phyloP scores from a whole-genome alignment of 2,797 vertebrate species.

The Pelochelys cantorii region DNA sequence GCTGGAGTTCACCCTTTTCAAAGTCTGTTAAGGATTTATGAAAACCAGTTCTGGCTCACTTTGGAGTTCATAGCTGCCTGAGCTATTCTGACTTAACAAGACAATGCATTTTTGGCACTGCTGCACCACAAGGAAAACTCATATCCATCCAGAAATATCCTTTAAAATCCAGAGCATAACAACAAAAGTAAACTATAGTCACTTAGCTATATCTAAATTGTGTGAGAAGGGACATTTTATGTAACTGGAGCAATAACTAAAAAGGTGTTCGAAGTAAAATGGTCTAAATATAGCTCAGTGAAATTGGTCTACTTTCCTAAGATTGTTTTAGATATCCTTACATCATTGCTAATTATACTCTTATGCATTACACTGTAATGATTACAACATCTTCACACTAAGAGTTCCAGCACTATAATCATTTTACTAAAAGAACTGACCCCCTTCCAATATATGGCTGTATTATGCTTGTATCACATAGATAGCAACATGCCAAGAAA shows the following conservation, averaged over 20 bases:
- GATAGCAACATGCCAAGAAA: constrained; percentile 33
- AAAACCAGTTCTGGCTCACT: not conserved
- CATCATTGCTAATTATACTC: not conserved
- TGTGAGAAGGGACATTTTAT: not conserved
- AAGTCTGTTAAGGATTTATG: not conserved
- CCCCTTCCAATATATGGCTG: not conserved
- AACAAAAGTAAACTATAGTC: constrained; percentile 43
- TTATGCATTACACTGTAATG: not conserved
- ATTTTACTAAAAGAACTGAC: not conserved
- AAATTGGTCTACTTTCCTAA: not conserved
- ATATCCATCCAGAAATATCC: not conserved
- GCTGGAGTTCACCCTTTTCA: constrained; percentile 15
- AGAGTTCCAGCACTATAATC: not conserved
- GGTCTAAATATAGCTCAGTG: not conserved
- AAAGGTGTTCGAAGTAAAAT: constrained; percentile 11
- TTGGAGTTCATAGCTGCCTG: not conserved
- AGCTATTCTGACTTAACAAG: not conserved
- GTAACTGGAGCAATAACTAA: not conserved
- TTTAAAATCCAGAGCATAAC: constrained; percentile 31
- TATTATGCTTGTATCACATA: not conserved
- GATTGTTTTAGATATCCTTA: not conserved
- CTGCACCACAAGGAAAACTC: constrained; percentile 41
- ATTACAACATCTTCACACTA: not conserved
- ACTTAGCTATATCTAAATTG: not conserved
- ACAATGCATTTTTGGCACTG: not conserved